phyloP scores from a whole-genome alignment of 2,888 invertebrate genomes.

The Hirtodrosophila confusa region DNA sequence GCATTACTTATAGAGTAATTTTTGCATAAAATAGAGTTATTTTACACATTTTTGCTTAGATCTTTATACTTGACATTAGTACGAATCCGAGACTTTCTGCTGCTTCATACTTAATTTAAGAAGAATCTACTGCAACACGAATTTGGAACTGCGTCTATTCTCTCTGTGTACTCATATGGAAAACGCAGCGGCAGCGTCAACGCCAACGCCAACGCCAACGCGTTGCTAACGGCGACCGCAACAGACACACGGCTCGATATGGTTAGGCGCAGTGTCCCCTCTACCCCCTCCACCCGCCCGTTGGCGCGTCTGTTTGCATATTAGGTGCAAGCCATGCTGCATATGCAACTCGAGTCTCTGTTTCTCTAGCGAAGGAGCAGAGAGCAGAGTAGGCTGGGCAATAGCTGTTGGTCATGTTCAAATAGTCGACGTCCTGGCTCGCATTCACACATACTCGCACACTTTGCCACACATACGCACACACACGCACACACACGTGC shows the following conservation, averaged over 20 bases:
- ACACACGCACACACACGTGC: conserved; percentile 22
- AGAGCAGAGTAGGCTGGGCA: conserved; percentile 48
- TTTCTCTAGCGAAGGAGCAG: conserved; percentile 56
- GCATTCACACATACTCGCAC: conserved; percentile 8
- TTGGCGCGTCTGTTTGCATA: conserved; percentile 38
- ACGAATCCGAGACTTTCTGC: too few relatives aligned
- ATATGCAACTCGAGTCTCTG: conserved; percentile 74
- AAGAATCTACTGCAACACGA: too few relatives aligned
- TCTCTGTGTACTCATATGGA: conserved; percentile 46
- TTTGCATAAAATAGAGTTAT: too few relatives aligned
- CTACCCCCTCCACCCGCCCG: neutral
- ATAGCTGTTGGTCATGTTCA: conserved; percentile 77
- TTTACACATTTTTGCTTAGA: too few relatives aligned
- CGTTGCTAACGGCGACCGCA: conserved; percentile 80
- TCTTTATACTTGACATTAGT: too few relatives aligned
- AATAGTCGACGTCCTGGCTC: conserved; percentile 46
- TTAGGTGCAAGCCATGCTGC: conserved; percentile 70
- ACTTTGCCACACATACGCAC: conserved; percentile 11
- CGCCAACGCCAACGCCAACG: conserved; percentile 37
- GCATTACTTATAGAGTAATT: too few relatives aligned
- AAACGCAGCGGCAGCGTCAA: conserved; percentile 52
- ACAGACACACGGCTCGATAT: conserved; percentile 75
- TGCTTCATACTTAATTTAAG: too few relatives aligned
- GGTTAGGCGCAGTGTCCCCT: conserved; percentile 46
- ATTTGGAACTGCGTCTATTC: too few relatives aligned